Base-by-base conservation (phyloP, 2,888 invertebrate species). In the Pterostichus madidus region DNA sequence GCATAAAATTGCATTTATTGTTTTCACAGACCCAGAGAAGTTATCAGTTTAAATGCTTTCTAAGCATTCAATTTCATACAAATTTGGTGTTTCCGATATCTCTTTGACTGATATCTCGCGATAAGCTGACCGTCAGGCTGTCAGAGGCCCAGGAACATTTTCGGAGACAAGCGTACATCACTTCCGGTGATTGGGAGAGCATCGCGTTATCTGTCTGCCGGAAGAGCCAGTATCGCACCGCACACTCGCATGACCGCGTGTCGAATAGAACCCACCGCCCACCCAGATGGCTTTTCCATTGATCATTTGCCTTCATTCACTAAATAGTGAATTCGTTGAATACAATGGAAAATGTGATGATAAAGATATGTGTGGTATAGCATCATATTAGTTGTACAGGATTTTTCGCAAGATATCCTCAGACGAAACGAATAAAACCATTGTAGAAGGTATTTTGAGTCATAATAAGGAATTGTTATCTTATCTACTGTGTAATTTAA, bases 91-190 rank as follows among this genome's bases (percentile, higher is more conserved):
- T 13, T 5, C n/a, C 52, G 52, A 52, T 52, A 52, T 52, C 52
- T 52, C 5, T 7, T 7, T 1, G 39, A 8, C 8, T 49, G 49
- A 49, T 49, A 49, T 49, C 49, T 49, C n/a, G 2, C 49, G 49
- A 49, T 49, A 49, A 49, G 49, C 13, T 39, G 64, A 35, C 35
- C 64, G 32, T 64, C 64, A 64, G 32, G 49, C 56, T 56, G 56
- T 56, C 24, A 44, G 44, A 44, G 44, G 24, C 68, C 68, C 68
- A 71, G 68, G 68, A 75, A 52, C 32, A 75, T 75, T 75, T 75
- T 75, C 35, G 75, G 75, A 75, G 52, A 75, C 75, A 75, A 31
- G 11, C 75, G 75, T 24, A 75, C 52, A 52, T 75, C 75, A 32
- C 75, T 52, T 75, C 75, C 75, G 49, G 75, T 32, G 53, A 75